A percentile compares a stretch with the other conserved stretches of the same genome.
Conservation (phyloP, 2,888 invertebrate species). For the Omphaloscelis lunosa region DNA sequence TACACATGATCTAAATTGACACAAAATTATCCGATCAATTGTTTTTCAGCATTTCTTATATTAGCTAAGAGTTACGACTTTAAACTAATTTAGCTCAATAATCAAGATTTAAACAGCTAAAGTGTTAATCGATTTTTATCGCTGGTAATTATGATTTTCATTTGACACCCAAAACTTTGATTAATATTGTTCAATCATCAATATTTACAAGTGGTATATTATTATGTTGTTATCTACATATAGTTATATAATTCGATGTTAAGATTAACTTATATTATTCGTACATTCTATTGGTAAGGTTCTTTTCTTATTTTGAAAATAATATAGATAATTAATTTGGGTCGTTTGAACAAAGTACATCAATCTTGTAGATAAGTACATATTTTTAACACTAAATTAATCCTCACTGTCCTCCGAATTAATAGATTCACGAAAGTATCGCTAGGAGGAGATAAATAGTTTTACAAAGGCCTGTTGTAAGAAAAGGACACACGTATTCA, state of each 20-base stretch:
- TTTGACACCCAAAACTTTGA: too few relatives aligned
- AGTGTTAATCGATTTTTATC: background rate
- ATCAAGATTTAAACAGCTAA: background rate
- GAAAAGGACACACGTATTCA: background rate
- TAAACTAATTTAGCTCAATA: background rate
- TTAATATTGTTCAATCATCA: background rate
- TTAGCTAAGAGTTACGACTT: background rate
- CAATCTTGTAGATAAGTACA: background rate
- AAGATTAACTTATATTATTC: slow-evolving; percentile 19
- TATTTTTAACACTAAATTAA: background rate
- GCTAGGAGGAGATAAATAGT: background rate
- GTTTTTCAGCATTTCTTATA: background rate
- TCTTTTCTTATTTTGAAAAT: background rate
- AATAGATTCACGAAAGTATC: background rate
- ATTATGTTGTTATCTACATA: background rate
- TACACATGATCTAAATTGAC: background rate
- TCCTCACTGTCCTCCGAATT: background rate
- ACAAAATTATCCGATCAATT: background rate
- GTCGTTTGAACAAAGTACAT: too few relatives aligned
- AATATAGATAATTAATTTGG: too few relatives aligned
- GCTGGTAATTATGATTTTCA: too few relatives aligned
- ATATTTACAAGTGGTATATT: slow-evolving; percentile 20
- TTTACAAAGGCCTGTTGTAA: background rate
- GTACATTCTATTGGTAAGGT: background rate
- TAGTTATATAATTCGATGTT: slow-evolving; percentile 40